A percentile compares a stretch with the other conserved stretches of the same genome.
These are phyloP conservation scores for Syngnathus typhle DNA, from an alignment of 2,113 vertebrate species.

Conservation along the genomic window DNA sequence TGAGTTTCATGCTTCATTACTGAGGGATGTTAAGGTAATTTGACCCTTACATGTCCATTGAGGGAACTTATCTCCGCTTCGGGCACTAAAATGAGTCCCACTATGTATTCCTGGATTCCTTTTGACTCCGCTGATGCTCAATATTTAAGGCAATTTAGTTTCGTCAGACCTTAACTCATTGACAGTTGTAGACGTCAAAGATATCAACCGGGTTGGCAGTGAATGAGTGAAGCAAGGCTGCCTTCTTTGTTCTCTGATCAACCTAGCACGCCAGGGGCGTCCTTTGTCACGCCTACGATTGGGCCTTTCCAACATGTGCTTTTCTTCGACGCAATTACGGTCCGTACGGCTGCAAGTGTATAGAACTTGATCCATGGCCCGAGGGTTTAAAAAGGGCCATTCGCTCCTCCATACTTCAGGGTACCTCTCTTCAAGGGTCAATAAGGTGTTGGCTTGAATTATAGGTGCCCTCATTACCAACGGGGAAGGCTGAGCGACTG, in stretches of 20 bases:
- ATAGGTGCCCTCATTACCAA: conserved; percentile 27
- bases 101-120: conserved; percentile 28
- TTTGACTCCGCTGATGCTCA: conserved; percentile 24
- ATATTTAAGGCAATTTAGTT: conserved; percentile 38
- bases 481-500: conserved; percentile 31
- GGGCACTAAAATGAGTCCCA: conserved; percentile 39
- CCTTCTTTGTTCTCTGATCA: conserved; percentile 21
- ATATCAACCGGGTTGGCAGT: no score
- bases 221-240: conserved; percentile 2
- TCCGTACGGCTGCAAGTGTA: neutral
- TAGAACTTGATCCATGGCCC: neutral
- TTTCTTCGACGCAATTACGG: neutral
- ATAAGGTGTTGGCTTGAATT: conserved; percentile 19
- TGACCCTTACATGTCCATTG: conserved; percentile 38
- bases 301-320: neutral
- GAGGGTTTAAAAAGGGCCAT: neutral
- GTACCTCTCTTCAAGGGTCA: conserved; percentile 29
- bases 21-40: conserved; percentile 40
- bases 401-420: conserved; percentile 12
- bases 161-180: conserved; percentile 17
- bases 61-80: conserved; percentile 43
- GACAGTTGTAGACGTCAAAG: no score
- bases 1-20: conserved; percentile 55
- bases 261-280: neutral
- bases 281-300: neutral